Conservation (phyloP, 2,888 invertebrate genomes). For the Ormyrus nitidulus region DNA sequence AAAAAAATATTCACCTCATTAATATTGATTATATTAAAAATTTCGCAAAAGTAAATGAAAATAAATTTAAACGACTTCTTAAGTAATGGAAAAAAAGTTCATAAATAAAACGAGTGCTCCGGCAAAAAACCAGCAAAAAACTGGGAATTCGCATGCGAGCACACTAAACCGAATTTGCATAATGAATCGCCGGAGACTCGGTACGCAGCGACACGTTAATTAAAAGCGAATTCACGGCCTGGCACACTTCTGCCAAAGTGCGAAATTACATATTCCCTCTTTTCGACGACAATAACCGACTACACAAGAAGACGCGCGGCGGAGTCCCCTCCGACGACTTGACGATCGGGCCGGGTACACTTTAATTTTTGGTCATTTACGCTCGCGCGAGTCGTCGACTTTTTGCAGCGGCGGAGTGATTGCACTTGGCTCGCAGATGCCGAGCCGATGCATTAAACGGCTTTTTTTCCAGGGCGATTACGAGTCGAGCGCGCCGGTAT, state of each 20-base stretch:
- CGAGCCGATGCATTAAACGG: not conserved
- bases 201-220: constrained; percentile 9
- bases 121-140: not conserved
- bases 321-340: not conserved
- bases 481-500: not conserved
- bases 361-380: constrained; percentile 17
- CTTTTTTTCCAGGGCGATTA: not conserved
- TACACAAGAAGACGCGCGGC: not conserved
- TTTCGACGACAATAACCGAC: constrained; percentile 36
- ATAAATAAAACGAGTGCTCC: not conserved
- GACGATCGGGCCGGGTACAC: not conserved
- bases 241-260: constrained; percentile 41
- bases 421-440: constrained; percentile 22
- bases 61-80: no score
- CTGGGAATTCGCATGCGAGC: not conserved
- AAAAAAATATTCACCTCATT: no score
- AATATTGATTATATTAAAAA: no score
- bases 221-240: constrained; percentile 25
- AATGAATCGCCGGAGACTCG: not conserved
- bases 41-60: no score
- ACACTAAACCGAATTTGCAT: constrained; percentile 1
- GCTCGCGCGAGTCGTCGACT: not conserved
- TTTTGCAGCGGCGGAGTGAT: not conserved
- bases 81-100: no score
- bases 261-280: constrained; percentile 25